These are phyloP conservation scores for Perognathus longimembris DNA, from an alignment of 2,113 vertebrate genomes.

Conservation along the genomic window DNA sequence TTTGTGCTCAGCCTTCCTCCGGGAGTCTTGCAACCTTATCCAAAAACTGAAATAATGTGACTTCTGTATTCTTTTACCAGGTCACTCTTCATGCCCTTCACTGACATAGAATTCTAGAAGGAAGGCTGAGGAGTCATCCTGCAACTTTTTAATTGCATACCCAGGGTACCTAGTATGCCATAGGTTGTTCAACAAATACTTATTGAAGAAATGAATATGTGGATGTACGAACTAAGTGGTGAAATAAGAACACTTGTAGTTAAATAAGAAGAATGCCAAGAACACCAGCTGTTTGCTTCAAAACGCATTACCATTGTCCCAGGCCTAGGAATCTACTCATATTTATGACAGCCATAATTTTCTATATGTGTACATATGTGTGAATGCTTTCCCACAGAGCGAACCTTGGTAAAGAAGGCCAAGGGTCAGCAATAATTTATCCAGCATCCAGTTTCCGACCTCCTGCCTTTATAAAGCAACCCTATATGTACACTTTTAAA, in stretches of 20 bases:
- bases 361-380: background rate
- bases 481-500: constrained; percentile 75
- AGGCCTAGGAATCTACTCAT: background rate
- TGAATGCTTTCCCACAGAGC: background rate
- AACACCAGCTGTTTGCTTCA: background rate
- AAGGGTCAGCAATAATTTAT: constrained; percentile 34
- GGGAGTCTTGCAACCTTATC: rapidly evolving
- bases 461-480: constrained; percentile 55
- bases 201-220: background rate
- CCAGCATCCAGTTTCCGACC: constrained; percentile 37
- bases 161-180: rapidly evolving
- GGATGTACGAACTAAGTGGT: background rate
- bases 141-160: background rate
- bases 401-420: constrained; percentile 8
- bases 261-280: background rate
- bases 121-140: no score
- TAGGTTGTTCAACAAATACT: background rate
- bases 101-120: background rate
- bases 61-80: rapidly evolving
- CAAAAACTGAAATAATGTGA: background rate
- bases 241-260: background rate
- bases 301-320: background rate
- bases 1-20: background rate
- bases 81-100: background rate
- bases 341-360: background rate